phyloP scores from a whole-genome alignment of 2,888 invertebrate species.

The Sinopyrophorus schimmeli region DNA sequence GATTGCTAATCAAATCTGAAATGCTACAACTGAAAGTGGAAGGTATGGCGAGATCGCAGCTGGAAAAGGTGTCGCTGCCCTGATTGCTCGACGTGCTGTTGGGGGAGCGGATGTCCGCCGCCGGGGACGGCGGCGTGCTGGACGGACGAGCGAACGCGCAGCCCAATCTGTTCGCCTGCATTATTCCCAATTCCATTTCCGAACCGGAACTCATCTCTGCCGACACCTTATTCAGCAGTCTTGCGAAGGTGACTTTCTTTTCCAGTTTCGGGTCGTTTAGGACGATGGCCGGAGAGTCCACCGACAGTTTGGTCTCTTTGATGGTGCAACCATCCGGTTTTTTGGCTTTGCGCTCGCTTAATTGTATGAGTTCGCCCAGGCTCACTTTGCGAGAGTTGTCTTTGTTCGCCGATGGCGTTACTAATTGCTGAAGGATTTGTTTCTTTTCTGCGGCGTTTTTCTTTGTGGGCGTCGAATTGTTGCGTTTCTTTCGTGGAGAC shows the following conservation, averaged over 20 bases:
- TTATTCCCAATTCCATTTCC: constrained; percentile 64
- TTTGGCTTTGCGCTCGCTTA: constrained; percentile 64
- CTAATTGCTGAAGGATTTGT: constrained; percentile 77
- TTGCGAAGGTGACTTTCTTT: constrained; percentile 78
- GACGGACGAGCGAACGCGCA: constrained; percentile 55
- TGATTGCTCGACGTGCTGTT: constrained; percentile 76
- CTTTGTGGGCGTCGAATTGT: constrained; percentile 78
- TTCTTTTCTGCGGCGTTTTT: constrained; percentile 75
- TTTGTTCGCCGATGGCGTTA: constrained; percentile 68
- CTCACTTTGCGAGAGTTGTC: constrained; percentile 67
- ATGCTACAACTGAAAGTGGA: constrained; percentile 63
- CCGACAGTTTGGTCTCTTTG: constrained; percentile 64
- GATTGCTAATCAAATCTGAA: constrained; percentile 51
- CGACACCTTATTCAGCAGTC: constrained; percentile 72
- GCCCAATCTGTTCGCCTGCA: constrained; percentile 50
- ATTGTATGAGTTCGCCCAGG: constrained; percentile 73
- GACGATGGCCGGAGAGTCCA: constrained; percentile 60
- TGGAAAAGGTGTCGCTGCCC: constrained; percentile 77
- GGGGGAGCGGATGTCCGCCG: constrained; percentile 63
- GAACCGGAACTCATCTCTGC: constrained; percentile 79
- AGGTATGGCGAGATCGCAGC: constrained; percentile 68
- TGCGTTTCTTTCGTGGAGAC: constrained; percentile 76
- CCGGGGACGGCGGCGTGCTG: constrained; percentile 68
- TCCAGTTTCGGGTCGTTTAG: constrained; percentile 71
- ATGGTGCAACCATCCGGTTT: constrained; percentile 45